Percentiles rank a stretch among this genome's conserved stretches.
Evolutionary conservation across 2,113 vertebrate species (phyloP).

Genomic region (Stigmatopora nigra): DNA sequence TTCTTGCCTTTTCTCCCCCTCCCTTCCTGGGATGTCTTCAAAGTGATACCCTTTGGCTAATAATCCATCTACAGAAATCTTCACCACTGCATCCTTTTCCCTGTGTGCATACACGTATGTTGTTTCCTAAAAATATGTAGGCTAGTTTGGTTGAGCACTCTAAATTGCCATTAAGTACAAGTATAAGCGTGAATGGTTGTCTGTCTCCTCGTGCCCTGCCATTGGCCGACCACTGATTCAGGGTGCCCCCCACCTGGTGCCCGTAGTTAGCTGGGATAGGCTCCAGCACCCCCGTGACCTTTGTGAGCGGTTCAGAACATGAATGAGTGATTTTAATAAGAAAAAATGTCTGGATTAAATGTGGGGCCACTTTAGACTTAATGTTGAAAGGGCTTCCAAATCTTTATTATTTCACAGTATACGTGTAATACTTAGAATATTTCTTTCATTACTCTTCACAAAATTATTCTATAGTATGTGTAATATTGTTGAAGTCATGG

Average conservation of each 20-base stretch:
- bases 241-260: too few species aligned
- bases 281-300: too few species aligned
- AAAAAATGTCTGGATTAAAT: background rate
- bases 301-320: too few species aligned
- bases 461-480: background rate
- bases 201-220: too few species aligned
- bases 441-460: background rate
- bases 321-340: too few species aligned
- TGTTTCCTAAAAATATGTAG: background rate
- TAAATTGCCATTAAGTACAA: too few species aligned
- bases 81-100: slow-evolving; percentile 34
- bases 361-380: background rate
- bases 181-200: too few species aligned
- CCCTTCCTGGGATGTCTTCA: slow-evolving; percentile 54
- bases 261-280: too few species aligned
- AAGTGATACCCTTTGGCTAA: slow-evolving; percentile 58
- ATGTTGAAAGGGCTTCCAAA: background rate
- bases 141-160: too few species aligned
- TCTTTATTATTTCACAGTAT: background rate
- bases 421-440: too few species aligned
- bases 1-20: background rate
- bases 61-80: slow-evolving; percentile 45
- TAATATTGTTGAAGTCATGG: background rate
- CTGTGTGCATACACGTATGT: background rate
- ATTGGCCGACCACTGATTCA: too few species aligned